phyloP scores from a whole-genome alignment of 1,140 invertebrate genomes.

The Bombus superbus region DNA sequence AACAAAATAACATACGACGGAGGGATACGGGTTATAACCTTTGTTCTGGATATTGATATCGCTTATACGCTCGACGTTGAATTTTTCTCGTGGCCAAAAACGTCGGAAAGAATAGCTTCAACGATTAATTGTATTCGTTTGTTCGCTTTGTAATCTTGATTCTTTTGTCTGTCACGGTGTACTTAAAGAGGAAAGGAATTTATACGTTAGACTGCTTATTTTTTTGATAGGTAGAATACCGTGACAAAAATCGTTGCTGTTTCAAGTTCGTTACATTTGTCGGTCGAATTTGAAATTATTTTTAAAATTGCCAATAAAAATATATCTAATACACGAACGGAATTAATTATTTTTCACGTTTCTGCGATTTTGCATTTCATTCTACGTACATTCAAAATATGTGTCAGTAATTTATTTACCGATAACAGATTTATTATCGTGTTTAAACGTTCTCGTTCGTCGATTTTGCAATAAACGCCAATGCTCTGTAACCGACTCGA shows the following conservation, averaged over 20 bases:
- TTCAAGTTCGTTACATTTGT: neutral
- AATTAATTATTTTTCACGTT: neutral
- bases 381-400: neutral
- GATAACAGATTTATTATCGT: neutral
- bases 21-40: slow-evolving; percentile 29
- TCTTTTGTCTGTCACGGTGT: neutral
- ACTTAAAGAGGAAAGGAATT: neutral
- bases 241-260: neutral
- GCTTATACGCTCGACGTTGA: neutral
- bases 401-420: neutral
- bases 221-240: neutral
- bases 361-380: neutral
- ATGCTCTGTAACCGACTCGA: neutral
- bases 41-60: neutral
- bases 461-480: neutral
- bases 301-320: no score
- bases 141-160: neutral
- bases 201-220: neutral
- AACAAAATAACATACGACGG: slow-evolving; percentile 22
- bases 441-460: neutral
- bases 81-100: neutral
- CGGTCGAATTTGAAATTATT: neutral
- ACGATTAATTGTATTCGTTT: neutral
- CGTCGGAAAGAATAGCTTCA: neutral
- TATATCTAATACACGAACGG: no score